These are phyloP conservation scores for Garrulus glandarius DNA, from an alignment of 2,797 vertebrate species.

Conservation along the genomic window DNA sequence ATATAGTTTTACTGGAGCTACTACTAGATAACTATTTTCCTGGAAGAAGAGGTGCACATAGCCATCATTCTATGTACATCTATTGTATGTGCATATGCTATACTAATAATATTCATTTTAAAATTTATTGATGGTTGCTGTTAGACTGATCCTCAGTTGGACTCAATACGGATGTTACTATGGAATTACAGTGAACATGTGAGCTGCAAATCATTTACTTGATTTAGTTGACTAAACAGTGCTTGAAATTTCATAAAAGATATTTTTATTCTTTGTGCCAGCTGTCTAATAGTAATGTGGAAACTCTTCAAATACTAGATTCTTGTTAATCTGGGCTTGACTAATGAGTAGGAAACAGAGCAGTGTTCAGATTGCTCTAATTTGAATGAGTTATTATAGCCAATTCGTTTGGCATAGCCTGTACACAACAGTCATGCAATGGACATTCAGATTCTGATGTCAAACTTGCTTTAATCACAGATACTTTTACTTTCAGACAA, in stretches of 20 bases:
- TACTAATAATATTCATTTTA: neutral
- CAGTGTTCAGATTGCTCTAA: neutral
- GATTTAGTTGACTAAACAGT: slow-evolving; percentile 40
- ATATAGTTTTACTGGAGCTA: neutral
- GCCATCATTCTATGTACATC: neutral
- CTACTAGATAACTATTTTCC: neutral
- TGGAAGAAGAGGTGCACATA: neutral
- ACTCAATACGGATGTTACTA: neutral
- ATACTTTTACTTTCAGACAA: neutral
- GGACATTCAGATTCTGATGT: neutral
- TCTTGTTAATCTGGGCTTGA: neutral
- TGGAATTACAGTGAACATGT: neutral
- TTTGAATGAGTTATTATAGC: slow-evolving; percentile 5
- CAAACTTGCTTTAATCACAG: neutral
- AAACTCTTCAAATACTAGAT: slow-evolving; percentile 15
- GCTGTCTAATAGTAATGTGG: slow-evolving; percentile 1
- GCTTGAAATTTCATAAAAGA: neutral
- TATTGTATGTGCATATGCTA: neutral
- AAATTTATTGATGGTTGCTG: neutral
- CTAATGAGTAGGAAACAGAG: slow-evolving; percentile 26
- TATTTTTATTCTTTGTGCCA: slow-evolving; percentile 11
- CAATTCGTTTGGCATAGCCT: neutral
- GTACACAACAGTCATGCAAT: neutral
- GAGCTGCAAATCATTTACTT: neutral
- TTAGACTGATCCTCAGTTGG: neutral